These are phyloP conservation scores for Drosophila bocki DNA, from an alignment of 1,140 invertebrate genomes.

Conservation along the genomic window DNA sequence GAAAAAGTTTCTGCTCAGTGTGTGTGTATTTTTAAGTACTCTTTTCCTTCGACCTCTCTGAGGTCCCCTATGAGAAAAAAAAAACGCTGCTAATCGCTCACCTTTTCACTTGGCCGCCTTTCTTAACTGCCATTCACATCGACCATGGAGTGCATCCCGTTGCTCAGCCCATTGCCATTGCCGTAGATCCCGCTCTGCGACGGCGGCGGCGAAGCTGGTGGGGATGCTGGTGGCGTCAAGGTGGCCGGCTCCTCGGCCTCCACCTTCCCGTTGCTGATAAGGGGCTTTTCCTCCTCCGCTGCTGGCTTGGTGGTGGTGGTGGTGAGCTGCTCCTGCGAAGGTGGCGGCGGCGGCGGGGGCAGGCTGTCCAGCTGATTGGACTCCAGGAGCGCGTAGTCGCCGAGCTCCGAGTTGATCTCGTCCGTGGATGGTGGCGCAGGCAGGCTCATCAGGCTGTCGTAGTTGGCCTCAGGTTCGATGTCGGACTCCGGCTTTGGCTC, in stretches of 20 bases:
- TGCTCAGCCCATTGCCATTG: constrained; percentile 40
- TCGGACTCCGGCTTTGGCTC: constrained; percentile 6
- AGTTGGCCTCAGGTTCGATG: constrained; percentile 42
- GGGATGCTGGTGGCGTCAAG: constrained; percentile 74
- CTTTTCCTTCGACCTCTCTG: constrained; percentile 24
- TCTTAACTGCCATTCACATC: constrained; percentile 83
- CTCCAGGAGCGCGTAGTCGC: constrained; percentile 71
- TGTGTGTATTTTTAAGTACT: constrained; percentile 23
- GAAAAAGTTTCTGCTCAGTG: constrained; percentile 52
- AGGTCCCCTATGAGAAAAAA: constrained; percentile 11
- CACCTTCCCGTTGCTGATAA: constrained; percentile 26
- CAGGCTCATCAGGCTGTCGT: constrained; percentile 82
- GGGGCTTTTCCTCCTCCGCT: constrained; percentile 4
- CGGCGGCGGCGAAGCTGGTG: constrained; percentile 65
- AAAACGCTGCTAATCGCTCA: constrained; percentile 5
- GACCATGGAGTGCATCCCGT: constrained; percentile 63
- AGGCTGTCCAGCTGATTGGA: constrained; percentile 81
- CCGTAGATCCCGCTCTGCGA: constrained; percentile 35
- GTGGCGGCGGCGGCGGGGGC: constrained; percentile 77
- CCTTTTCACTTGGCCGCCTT: constrained; percentile 5
- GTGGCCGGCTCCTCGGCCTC: constrained; percentile 53
- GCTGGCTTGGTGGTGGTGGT: constrained; percentile 6
- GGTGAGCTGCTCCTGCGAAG: constrained; percentile 15
- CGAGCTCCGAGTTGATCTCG: constrained; percentile 79
- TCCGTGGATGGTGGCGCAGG: constrained; percentile 81